Percentiles rank a stretch among this genome's conserved stretches.
Evolutionary conservation across 2,797 vertebrate species (phyloP).

Genomic region (Trachops cirrhosus): DNA sequence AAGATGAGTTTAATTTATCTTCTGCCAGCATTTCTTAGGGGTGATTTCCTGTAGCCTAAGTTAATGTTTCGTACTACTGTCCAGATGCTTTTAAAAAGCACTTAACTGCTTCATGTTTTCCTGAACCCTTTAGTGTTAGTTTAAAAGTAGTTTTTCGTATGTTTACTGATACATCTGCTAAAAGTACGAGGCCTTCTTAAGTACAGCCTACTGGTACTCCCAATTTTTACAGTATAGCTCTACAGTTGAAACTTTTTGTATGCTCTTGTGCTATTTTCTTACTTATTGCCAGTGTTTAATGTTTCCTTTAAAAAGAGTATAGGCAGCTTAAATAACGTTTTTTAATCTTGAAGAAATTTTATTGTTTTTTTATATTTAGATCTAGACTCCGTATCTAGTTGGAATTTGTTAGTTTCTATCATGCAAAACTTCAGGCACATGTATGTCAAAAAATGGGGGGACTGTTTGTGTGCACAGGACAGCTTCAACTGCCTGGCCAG

Average conservation of each 20-base stretch:
- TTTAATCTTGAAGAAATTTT: not conserved
- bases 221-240: constrained; percentile 33
- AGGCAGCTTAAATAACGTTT: not conserved
- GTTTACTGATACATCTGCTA: constrained; percentile 44
- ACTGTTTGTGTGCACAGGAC: not conserved
- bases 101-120: constrained; percentile 10
- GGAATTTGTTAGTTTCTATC: constrained; percentile 9
- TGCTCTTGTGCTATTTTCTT: constrained; percentile 22
- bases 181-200: constrained; percentile 54
- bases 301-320: constrained; percentile 12
- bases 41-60: constrained; percentile 5
- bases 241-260: not conserved
- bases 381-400: not conserved
- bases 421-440: not conserved
- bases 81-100: constrained; percentile 34
- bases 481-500: not conserved
- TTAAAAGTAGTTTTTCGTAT: constrained; percentile 40
- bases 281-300: constrained; percentile 17
- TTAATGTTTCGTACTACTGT: not conserved
- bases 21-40: not conserved
- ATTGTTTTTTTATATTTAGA: constrained; percentile 7
- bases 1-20: constrained; percentile 50
- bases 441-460: not conserved
- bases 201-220: constrained; percentile 64
- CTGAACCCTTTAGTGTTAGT: constrained; percentile 29